These are phyloP conservation scores for Aphaenogaster rudis DNA, from an alignment of 1,140 invertebrate species.

Conservation along the genomic window DNA sequence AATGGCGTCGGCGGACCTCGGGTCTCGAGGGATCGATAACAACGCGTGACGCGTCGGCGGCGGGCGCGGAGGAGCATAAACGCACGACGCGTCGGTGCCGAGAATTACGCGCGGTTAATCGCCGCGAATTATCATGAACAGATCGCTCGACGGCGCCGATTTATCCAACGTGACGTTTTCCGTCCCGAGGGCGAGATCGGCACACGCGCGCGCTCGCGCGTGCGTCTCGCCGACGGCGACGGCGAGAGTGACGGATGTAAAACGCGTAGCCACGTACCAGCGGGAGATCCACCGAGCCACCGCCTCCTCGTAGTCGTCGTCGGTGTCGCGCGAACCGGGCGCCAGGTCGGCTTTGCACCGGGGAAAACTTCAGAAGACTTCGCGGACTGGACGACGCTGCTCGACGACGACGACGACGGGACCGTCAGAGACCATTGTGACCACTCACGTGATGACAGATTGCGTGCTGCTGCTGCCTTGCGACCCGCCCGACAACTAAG, in stretches of 20 bases:
- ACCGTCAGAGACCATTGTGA: constrained; percentile 77
- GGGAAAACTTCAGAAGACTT: constrained; percentile 67
- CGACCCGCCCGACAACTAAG: constrained; percentile 80
- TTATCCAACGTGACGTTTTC: not conserved
- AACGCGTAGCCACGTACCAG: constrained; percentile 13
- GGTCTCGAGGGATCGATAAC: constrained; percentile 55
- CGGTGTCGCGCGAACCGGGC: not conserved
- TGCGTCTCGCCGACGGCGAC: not conserved
- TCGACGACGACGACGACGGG: constrained; percentile 49
- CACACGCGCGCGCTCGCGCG: not conserved
- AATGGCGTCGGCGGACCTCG: constrained; percentile 63
- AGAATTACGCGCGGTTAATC: not conserved
- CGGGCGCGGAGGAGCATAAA: not conserved
- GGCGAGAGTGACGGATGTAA: not conserved
- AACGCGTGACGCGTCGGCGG: not conserved
- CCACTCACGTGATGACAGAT: constrained; percentile 77
- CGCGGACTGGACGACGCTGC: constrained; percentile 64
- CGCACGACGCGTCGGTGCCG: not conserved
- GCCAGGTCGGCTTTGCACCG: constrained; percentile 57
- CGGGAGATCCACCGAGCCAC: not conserved
- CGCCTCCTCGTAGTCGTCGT: not conserved
- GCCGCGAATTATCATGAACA: not conserved
- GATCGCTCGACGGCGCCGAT: not conserved
- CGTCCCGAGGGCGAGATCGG: not conserved
- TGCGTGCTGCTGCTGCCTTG: constrained; percentile 76